A percentile compares a stretch with the other conserved stretches of the same genome.
Evolutionary conservation across 2,888 invertebrate species (phyloP).

Genomic region (Seira sanloemensis): DNA sequence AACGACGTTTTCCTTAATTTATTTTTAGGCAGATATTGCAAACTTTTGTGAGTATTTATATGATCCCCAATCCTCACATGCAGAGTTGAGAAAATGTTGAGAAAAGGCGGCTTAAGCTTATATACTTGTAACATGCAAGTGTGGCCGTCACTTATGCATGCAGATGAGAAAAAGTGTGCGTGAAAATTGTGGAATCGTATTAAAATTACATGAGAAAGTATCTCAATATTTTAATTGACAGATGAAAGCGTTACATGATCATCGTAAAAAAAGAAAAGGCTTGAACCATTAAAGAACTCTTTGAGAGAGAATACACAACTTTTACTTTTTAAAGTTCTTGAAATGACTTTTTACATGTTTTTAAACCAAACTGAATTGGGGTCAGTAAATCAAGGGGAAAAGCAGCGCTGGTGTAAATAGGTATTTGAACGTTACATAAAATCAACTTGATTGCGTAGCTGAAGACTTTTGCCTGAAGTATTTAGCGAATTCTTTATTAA

Average conservation of each 20-base stretch:
- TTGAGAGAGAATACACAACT: not conserved
- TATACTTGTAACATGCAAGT: not conserved
- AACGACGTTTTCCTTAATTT: conserved; percentile 28
- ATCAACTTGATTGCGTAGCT: too few species aligned
- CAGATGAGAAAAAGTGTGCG: not conserved
- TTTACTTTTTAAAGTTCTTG: conserved; percentile 19
- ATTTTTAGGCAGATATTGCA: conserved; percentile 36
- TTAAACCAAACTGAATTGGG: conserved; percentile 36
- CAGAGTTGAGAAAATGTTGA: too few species aligned
- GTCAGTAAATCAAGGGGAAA: conserved; percentile 56
- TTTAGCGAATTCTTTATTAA: too few species aligned
- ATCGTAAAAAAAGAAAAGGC: not conserved
- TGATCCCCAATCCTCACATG: too few species aligned
- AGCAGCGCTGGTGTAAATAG: too few species aligned
- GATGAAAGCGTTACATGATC: conserved; percentile 12
- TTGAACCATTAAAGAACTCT: not conserved
- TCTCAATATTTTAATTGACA: conserved; percentile 56
- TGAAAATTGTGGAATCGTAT: not conserved
- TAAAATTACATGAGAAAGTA: conserved; percentile 3
- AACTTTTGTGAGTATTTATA: too few species aligned
- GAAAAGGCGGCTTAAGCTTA: not conserved
- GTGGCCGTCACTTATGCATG: not conserved
- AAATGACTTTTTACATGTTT: conserved; percentile 30
- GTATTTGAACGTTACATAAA: too few species aligned
- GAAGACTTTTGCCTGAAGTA: too few species aligned